phyloP scores from a whole-genome alignment of 2,797 vertebrate species.

The Pipistrellus nathusii region DNA sequence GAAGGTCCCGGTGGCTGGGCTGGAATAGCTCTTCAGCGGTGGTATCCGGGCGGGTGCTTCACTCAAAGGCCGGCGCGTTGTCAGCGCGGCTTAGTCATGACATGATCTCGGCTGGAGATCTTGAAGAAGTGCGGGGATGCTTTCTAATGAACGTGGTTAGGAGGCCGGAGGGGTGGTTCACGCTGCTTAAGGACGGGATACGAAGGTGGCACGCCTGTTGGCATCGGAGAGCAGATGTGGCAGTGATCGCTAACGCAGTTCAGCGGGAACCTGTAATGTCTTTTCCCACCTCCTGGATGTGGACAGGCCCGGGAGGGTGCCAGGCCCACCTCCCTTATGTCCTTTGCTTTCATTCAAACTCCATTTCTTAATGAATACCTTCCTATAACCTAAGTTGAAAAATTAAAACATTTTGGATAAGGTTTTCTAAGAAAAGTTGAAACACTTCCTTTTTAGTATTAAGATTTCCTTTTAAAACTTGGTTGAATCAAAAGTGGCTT shows the following conservation, averaged over 20 bases:
- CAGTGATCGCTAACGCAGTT: not conserved
- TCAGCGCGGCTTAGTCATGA: slow-evolving; percentile 61
- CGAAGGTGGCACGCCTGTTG: not conserved
- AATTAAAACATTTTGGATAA: not conserved
- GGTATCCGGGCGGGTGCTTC: slow-evolving; percentile 28
- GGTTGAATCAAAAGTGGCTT: slow-evolving; percentile 21
- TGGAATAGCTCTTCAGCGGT: not conserved
- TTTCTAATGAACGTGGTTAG: slow-evolving; percentile 34
- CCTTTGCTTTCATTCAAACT: slow-evolving; percentile 20
- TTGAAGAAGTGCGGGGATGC: slow-evolving; percentile 27
- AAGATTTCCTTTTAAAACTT: slow-evolving; percentile 45
- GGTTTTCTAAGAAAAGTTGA: slow-evolving; percentile 40
- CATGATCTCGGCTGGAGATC: not conserved
- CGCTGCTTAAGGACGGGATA: not conserved
- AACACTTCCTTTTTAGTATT: slow-evolving; percentile 27
- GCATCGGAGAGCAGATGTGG: not conserved
- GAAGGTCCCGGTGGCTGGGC: slow-evolving; percentile 15
- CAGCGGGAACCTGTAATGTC: not conserved
- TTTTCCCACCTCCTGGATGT: not conserved
- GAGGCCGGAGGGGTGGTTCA: not conserved
- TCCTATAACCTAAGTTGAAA: not conserved
- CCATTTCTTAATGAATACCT: not conserved
- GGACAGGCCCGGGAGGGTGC: not conserved
- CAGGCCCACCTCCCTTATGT: not conserved
- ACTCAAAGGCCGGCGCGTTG: slow-evolving; percentile 61